These are phyloP conservation scores for Drosophila baimaii DNA, from an alignment of 1,140 invertebrate species.

Conservation along the genomic window DNA sequence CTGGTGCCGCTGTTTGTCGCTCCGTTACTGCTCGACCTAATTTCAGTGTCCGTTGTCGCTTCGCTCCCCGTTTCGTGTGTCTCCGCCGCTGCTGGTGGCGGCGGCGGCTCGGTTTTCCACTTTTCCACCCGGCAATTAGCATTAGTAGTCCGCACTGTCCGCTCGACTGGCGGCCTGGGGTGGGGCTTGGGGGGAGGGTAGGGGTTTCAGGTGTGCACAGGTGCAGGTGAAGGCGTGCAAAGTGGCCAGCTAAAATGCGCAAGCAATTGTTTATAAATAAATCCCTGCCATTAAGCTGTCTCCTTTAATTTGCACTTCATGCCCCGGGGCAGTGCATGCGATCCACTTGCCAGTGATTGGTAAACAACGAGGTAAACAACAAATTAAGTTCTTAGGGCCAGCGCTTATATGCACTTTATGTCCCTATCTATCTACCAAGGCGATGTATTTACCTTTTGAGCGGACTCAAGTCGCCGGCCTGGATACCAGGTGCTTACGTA, in stretches of 20 bases:
- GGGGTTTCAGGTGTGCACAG: conserved; percentile 12
- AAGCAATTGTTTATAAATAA: conserved; percentile 48
- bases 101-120: conserved; percentile 16
- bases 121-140: conserved; percentile 39
- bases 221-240: conserved; percentile 29
- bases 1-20: conserved; percentile 13
- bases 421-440: not conserved
- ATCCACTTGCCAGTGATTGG: conserved; percentile 10
- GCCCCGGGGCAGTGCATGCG: conserved; percentile 13
- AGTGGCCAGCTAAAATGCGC: conserved; percentile 40
- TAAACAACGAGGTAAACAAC: conserved; percentile 10
- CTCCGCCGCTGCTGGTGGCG: conserved; percentile 10
- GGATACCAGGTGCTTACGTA: not conserved
- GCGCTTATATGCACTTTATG: not conserved
- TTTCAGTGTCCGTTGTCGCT: conserved; percentile 58
- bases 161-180: conserved; percentile 2
- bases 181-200: not conserved
- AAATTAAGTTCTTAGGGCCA: conserved; percentile 20
- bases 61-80: conserved; percentile 13
- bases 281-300: conserved; percentile 36
- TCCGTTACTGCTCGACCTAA: conserved; percentile 60
- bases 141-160: conserved; percentile 14
- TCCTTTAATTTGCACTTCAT: conserved; percentile 32
- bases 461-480: not conserved
- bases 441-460: conserved; percentile 1